phyloP scores from a whole-genome alignment of 2,113 vertebrate genomes.

The Misgurnus anguillicaudatus region DNA sequence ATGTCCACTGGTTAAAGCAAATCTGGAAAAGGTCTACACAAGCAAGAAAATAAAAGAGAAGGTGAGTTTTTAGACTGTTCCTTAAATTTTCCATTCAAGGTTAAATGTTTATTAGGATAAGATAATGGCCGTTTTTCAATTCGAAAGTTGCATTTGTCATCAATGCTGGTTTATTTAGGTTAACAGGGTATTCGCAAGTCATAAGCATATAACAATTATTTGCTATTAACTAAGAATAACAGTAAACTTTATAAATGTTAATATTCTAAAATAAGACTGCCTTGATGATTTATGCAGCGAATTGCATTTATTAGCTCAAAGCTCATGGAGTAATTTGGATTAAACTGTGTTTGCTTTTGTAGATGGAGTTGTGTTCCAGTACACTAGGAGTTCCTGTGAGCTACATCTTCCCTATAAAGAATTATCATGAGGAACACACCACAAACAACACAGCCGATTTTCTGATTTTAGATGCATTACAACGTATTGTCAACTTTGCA shows the following conservation, averaged over 20 bases:
- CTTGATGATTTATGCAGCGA: no score
- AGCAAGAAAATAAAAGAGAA: slow-evolving; percentile 32
- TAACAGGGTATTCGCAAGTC: no score
- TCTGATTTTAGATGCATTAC: slow-evolving; percentile 28
- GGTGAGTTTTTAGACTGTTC: background rate
- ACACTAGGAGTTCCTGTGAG: slow-evolving; percentile 8
- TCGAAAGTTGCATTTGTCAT: no score
- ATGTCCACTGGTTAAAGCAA: background rate
- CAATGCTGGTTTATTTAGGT: no score
- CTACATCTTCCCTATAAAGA: slow-evolving; percentile 42
- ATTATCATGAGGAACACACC: slow-evolving; percentile 6
- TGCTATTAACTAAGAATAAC: no score
- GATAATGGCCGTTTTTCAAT: no score
- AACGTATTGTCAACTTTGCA: slow-evolving; percentile 34
- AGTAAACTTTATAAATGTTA: no score
- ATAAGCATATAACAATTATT: no score
- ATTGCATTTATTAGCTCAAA: no score
- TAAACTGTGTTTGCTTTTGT: background rate
- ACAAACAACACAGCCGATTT: background rate
- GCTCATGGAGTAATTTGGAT: no score
- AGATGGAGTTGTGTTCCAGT: slow-evolving; percentile 8
- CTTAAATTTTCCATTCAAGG: background rate
- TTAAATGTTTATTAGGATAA: no score
- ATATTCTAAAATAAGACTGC: no score
- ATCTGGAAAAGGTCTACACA: background rate